Evolutionary conservation across 1,140 invertebrate species (phyloP).

Genomic region (Panagrolaimus sp.): DNA sequence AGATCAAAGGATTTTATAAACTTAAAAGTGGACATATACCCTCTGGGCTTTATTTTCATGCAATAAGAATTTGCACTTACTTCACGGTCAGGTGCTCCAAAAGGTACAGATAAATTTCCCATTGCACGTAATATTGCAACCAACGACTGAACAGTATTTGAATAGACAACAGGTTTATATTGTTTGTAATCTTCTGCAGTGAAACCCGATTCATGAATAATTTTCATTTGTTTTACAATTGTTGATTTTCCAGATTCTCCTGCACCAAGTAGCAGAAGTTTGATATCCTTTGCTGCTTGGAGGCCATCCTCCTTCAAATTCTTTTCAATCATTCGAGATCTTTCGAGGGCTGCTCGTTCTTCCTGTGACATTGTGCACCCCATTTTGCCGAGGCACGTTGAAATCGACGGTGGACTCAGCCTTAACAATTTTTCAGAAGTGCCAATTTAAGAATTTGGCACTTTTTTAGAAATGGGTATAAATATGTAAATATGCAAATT

Average conservation of each 20-base stretch:
- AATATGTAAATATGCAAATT: too few species aligned
- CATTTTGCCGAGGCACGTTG: slow-evolving; percentile 53
- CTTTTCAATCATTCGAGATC: slow-evolving; percentile 75
- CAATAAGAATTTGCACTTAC: too few species aligned
- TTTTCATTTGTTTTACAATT: slow-evolving; percentile 98
- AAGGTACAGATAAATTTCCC: slow-evolving; percentile 92
- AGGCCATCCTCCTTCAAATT: slow-evolving; percentile 98
- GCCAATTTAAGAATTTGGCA: background rate
- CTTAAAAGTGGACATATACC: too few species aligned
- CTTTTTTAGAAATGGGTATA: background rate
- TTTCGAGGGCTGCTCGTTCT: slow-evolving; percentile 55
- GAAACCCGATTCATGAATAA: slow-evolving; percentile 68
- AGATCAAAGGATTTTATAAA: too few species aligned
- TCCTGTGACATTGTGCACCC: slow-evolving; percentile 59
- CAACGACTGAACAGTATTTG: slow-evolving; percentile 98
- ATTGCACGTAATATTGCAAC: slow-evolving; percentile 98
- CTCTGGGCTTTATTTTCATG: too few species aligned
- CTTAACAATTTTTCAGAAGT: background rate
- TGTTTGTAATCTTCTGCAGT: slow-evolving; percentile 66
- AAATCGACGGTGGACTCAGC: slow-evolving; percentile 39
- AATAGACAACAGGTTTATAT: slow-evolving; percentile 72
- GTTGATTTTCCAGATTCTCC: slow-evolving; percentile 95
- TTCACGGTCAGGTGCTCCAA: slow-evolving; percentile 59
- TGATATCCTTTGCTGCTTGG: slow-evolving; percentile 98
- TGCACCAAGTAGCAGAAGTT: slow-evolving; percentile 85